Conservation (phyloP, 1,140 invertebrate genomes). For the Paramacrobiotus metropolitanus region DNA sequence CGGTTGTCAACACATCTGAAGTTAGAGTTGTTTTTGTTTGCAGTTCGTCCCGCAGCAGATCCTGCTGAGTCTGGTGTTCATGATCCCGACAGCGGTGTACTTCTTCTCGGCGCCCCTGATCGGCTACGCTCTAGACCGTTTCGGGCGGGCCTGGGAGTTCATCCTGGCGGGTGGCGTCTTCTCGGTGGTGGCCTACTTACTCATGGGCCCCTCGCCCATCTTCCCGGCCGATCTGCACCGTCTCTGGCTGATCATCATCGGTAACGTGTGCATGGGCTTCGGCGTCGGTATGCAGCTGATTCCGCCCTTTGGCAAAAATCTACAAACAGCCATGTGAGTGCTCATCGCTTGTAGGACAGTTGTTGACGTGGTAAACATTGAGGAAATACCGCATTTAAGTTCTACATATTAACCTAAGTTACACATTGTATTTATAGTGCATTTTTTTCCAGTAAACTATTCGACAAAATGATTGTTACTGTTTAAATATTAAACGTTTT, state of each 20-base stretch:
- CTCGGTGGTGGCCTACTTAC: neutral
- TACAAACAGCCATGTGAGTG: neutral
- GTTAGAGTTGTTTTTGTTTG: neutral
- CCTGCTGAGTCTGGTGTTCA: neutral
- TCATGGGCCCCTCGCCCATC: neutral
- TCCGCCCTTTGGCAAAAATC: conserved; percentile 1
- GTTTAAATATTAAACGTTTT: no score
- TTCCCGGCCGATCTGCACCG: neutral
- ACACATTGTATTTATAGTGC: no score
- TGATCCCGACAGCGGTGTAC: conserved; percentile 3
- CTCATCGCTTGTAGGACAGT: neutral
- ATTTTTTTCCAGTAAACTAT: no score
- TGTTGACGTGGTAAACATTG: neutral
- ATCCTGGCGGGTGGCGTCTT: neutral
- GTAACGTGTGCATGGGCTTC: conserved; percentile 2
- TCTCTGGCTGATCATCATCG: neutral
- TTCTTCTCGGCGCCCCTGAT: neutral
- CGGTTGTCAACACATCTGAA: no score
- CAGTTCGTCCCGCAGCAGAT: neutral
- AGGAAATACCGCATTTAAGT: neutral
- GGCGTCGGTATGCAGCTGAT: neutral
- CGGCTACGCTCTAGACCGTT: neutral
- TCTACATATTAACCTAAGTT: no score
- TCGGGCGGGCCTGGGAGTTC: neutral
- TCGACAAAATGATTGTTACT: no score